Conservation (phyloP, 2,797 vertebrate genomes). For the Onychomys arenicola region DNA sequence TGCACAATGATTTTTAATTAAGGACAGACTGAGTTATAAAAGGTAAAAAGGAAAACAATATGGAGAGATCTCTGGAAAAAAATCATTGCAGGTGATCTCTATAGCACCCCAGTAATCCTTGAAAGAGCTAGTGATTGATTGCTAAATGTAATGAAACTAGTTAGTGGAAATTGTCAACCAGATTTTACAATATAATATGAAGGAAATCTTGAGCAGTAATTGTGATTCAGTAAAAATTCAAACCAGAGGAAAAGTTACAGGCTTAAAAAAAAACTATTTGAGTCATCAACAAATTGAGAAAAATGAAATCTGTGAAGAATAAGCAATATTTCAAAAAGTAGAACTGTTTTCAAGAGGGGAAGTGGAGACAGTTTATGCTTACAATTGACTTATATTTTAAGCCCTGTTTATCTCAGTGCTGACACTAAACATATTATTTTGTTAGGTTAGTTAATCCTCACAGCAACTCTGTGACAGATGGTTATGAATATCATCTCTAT, state of each 20-base stretch:
- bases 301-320: background rate
- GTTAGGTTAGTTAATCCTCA: slow-evolving; percentile 25
- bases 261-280: slow-evolving; percentile 32
- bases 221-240: slow-evolving; percentile 18
- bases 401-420: background rate
- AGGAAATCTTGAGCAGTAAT: background rate
- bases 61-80: too few relatives aligned
- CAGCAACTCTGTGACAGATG: background rate
- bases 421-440: background rate
- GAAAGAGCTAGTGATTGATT: too few relatives aligned
- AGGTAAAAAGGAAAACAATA: too few relatives aligned
- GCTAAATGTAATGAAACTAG: too few relatives aligned
- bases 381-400: background rate
- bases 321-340: slow-evolving; percentile 6
- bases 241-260: slow-evolving; percentile 23
- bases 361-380: background rate
- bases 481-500: background rate
- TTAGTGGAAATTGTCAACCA: too few relatives aligned
- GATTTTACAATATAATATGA: too few relatives aligned
- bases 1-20: too few relatives aligned
- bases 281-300: background rate
- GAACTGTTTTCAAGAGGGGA: background rate
- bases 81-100: too few relatives aligned
- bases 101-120: too few relatives aligned
- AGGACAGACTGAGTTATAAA: too few relatives aligned